These are phyloP conservation scores for Upupa epops DNA, from an alignment of 2,113 vertebrate species.

Conservation along the genomic window DNA sequence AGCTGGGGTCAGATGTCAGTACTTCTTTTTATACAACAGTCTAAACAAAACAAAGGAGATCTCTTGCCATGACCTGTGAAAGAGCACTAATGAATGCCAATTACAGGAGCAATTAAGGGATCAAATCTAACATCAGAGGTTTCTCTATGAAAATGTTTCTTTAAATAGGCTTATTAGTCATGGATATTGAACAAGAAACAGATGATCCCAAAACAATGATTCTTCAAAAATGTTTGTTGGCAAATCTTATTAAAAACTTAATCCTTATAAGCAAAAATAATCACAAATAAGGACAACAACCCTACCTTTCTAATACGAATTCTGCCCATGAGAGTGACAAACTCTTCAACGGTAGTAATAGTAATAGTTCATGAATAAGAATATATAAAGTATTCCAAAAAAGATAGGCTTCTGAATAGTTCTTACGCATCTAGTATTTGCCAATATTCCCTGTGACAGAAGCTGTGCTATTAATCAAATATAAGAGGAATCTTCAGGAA, in stretches of 20 bases:
- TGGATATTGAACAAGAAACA: neutral
- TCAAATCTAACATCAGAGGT: neutral
- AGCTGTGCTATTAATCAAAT: neutral
- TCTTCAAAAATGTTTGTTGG: neutral
- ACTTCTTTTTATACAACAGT: neutral
- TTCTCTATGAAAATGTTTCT: neutral
- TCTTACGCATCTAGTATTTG: neutral
- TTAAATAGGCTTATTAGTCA: neutral
- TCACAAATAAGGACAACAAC: neutral
- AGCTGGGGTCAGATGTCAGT: neutral
- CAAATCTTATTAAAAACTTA: neutral
- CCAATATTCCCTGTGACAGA: neutral
- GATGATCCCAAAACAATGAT: neutral
- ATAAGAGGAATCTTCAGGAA: neutral
- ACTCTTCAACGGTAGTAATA: neutral
- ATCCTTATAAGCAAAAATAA: neutral
- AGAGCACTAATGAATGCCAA: neutral
- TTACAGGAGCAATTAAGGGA: conserved; percentile 8
- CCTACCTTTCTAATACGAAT: neutral
- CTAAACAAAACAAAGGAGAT: neutral
- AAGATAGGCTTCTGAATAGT: neutral
- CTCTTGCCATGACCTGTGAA: neutral
- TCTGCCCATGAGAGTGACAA: neutral
- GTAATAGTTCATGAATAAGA: neutral
- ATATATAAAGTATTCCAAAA: neutral